Evolutionary conservation across 2,113 vertebrate species (phyloP), one percentile per base, ranked within the genome.

Genomic region (Rhabdornis inornatus): DNA sequence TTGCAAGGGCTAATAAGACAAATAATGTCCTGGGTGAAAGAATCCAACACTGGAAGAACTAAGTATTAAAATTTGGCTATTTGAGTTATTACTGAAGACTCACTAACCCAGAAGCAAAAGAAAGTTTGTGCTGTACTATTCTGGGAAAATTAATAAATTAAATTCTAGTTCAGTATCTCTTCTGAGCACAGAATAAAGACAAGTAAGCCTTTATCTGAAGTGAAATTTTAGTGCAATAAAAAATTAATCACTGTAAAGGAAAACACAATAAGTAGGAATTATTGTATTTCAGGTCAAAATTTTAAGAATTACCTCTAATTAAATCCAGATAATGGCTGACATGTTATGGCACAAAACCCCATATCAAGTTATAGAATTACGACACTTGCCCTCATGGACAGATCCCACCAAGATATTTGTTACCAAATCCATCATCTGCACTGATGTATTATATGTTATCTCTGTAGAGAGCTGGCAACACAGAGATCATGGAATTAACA

Each of bases 301-400:
- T 44, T 66, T 87, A 25, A 1, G 15, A 63, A 52, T 4, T 44
- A 5, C 3, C 7, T 87, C 7, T 65, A 39, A 35, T 11, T 56
- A 5, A 69, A 49, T 56, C 8, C 45, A 78, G 44, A 78, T 8
- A 60, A 52, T 39, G 23, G 55, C 40, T 64, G 20, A 31, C 8
- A 7, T 33, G 7, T 7, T 74, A 44, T 1, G 0, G 28, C 24
- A 87, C 35, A 74, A 65, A 77, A 12, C 2, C 3, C 8, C 4
- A 0, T 22, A 64, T 15, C 13, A 71, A 42, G 13, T 24, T 19
- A 60, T 14, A 20, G 25, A 72, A 49, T 0, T 0, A 40, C 5
- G 33, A 74, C 3, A 3, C 37, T 69, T 81, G 9, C 28, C 55
- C 7, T 61, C 13, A 24, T 2, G 3, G 10, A 39, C 6, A 2